Base-by-base conservation (phyloP, 2,888 invertebrate species). In the Eledona agricola region DNA sequence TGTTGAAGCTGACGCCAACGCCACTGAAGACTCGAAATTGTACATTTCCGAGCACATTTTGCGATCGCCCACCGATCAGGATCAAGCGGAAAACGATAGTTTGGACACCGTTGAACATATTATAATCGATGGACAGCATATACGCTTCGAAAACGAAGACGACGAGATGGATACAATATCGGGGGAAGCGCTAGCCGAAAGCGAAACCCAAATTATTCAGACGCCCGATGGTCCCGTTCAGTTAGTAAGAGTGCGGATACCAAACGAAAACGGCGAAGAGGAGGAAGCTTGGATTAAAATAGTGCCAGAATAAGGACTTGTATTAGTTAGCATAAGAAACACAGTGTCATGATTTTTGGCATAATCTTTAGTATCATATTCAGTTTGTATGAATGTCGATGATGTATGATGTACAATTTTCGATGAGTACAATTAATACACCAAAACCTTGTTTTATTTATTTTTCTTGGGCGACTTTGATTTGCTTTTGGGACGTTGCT, bases 31-130 rank as follows among this genome's bases (percentile, higher is more conserved):
- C 45, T 74, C 78, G 0, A 80, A 80, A 57, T 63, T 82, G 42
- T 81, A 80, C 59, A 80, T 82, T 9, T 76, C 80, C 0, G 81
- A 81, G 54, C 80, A 80, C 53, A 79, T 81, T 23, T 74, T 81
- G 20, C 38, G 20, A 5, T 43, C 43, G 20, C 45, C 51, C 1
- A 17, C 23, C 10, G 51, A 49, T 17, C 60, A 66, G 7, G 64
- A 69, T 6, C 60, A 63, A 16, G 15, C 4, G 19, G 66, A 65
- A n/a, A 37, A 55, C 2, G 60, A 61, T 22, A 37, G 35, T 2
- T 10, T 50, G 7, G 55, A 55, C 15, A 67, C 63, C 9, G 69
- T 70, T 16, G 76, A 75, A 51, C 75, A 76, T 60, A 73, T 77
- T 17, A 75, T 77, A 13, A 76, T 76, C 23, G 73, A 76, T 53